phyloP scores from a whole-genome alignment of 2,113 vertebrate species.

The Podocnemis expansa region DNA sequence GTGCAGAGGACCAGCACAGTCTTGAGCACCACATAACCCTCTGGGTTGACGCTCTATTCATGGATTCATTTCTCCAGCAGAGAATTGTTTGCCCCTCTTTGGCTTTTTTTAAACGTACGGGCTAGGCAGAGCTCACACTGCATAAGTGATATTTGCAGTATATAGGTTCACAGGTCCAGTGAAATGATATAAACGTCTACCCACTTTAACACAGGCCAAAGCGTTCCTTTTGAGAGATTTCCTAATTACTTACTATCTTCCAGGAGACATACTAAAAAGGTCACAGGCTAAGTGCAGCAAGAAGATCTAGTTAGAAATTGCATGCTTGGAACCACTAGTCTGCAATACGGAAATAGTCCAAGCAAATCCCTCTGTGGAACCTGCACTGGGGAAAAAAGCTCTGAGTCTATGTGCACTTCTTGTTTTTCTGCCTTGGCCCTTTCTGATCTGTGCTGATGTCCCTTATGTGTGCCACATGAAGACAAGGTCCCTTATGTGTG shows the following conservation, averaged over 20 bases:
- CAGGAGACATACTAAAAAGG: background rate
- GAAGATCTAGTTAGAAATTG: background rate
- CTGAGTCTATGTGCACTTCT: background rate
- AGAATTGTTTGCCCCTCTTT: background rate
- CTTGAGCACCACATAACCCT: background rate
- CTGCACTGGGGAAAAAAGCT: background rate
- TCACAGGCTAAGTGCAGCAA: background rate
- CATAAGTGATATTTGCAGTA: rapidly evolving
- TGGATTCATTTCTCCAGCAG: rapidly evolving
- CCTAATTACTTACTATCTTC: background rate
- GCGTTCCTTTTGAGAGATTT: background rate
- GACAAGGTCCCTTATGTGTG: background rate
- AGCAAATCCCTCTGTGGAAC: background rate
- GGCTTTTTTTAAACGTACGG: background rate
- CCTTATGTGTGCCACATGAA: background rate
- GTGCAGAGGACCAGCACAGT: background rate
- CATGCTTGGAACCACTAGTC: background rate
- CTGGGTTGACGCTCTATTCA: rapidly evolving
- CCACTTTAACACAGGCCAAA: background rate
- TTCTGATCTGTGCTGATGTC: background rate
- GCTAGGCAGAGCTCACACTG: rapidly evolving
- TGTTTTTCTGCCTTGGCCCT: background rate
- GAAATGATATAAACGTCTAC: background rate
- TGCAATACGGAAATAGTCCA: background rate
- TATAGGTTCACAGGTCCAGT: rapidly evolving